Percentiles rank a stretch among this genome's conserved stretches.
Evolutionary conservation across 2,113 vertebrate species (phyloP).

Genomic region (Accipiter cooperii): DNA sequence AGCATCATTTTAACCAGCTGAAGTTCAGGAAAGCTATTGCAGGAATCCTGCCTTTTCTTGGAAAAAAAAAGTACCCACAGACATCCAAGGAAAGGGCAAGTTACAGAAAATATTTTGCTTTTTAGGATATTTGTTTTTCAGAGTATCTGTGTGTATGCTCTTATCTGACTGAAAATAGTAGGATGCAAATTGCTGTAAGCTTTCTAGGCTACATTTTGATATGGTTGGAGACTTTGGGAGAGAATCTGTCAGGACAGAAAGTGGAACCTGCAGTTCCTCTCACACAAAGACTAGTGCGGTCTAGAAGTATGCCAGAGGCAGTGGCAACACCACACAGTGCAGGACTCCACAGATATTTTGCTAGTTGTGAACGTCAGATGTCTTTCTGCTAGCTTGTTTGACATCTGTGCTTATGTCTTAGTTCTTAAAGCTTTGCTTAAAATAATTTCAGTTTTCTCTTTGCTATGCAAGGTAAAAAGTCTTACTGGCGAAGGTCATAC

Average conservation of each 20-base stretch:
- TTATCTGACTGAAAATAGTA: background rate
- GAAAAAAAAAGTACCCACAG: background rate
- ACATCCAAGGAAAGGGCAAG: background rate
- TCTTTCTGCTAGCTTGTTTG: background rate
- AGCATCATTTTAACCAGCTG: background rate
- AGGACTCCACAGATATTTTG: background rate
- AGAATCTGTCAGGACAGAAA: background rate
- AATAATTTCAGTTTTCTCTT: background rate
- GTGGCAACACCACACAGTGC: background rate
- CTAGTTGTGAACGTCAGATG: background rate
- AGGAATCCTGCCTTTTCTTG: background rate
- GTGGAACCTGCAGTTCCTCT: background rate
- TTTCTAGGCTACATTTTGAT: background rate
- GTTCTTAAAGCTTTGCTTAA: background rate
- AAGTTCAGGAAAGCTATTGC: background rate
- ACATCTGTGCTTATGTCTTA: background rate
- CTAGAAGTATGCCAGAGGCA: background rate
- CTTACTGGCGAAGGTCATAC: constrained; percentile 89
- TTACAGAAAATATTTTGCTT: background rate
- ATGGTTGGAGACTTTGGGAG: background rate
- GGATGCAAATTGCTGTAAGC: background rate
- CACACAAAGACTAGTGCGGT: accelerated
- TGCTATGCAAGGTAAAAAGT: background rate
- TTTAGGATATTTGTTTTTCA: background rate
- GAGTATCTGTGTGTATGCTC: background rate